Evolutionary conservation across 2,113 vertebrate genomes (phyloP).

Genomic region (Origma solitaria): DNA sequence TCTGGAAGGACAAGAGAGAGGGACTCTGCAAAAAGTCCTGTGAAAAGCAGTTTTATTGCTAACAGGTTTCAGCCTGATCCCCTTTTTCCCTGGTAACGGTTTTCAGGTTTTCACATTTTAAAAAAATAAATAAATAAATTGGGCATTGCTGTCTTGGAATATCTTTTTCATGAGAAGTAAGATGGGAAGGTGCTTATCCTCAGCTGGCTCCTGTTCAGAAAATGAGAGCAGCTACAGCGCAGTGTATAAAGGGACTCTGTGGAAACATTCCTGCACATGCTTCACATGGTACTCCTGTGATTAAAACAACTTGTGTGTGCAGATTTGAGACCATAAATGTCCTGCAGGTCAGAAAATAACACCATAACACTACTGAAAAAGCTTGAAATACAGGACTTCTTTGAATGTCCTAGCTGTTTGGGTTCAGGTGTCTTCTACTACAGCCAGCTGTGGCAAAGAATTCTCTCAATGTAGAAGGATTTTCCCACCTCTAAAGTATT

Average conservation of each 20-base stretch:
- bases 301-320: neutral
- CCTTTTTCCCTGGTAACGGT: neutral
- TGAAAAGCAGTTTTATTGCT: neutral
- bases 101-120: neutral
- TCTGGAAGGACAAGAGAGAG: neutral
- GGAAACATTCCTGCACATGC: rapidly evolving
- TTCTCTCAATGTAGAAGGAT: neutral
- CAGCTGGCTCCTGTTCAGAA: neutral
- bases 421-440: neutral
- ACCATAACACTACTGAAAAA: neutral
- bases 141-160: neutral
- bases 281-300: neutral
- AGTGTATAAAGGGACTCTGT: neutral
- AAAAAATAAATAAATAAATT: neutral
- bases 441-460: neutral
- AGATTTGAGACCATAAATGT: neutral
- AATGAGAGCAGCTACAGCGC: neutral
- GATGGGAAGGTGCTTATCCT: neutral
- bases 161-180: neutral
- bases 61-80: neutral
- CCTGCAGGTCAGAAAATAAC: neutral
- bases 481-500: neutral
- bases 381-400: neutral
- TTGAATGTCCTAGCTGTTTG: neutral
- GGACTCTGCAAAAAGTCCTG: neutral